Evolutionary conservation across 1,140 invertebrate species (phyloP), one percentile per base, ranked within the genome.

Genomic region (Dendroctonus ponderosae): DNA sequence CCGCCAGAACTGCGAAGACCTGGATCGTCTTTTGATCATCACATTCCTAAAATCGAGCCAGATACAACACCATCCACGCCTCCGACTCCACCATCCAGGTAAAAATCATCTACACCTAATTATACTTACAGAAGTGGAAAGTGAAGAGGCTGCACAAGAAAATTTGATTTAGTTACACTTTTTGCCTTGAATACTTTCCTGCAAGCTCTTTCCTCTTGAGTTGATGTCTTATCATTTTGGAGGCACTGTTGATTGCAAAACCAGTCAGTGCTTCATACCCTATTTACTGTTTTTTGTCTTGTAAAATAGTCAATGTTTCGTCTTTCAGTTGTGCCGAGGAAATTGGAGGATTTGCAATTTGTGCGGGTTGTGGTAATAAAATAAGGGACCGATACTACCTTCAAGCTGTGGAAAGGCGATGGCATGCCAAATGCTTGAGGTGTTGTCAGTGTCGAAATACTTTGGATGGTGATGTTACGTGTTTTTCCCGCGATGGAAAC

Each of bases 341-440:
- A 42, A 79, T 81, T 68, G 84, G 76, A 50, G 78, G 78, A 2
- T 80, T 70, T 12, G 83, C 86, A 41, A 82, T 87, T 26, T 96
- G 93, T 80, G 91, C 92, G 11, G 93, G 92, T n/a, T 96, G 93
- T 76, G 90, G 91, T 3, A 79, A 85, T 5, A 82, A 86, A 64
- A 96, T 96, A 78, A 85, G 89, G 63, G 94, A 97, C 82, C 82
- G 92, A 70, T 97, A 91, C 82, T 97, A 96, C 83, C 86, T 98
- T 61, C 92, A 83, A 82, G 94, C 94, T 3, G 92, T 96, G 15
- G 94, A 97, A 78, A 87, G 91, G 74, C 86, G 92, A 77, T 98
- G 95, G 95, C 95, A 98, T 77, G 89, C 89, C 38, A 86, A 90
- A 51, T 98, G 96, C 79, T 83, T 97, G 26, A 89, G 93, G 77